phyloP scores from a whole-genome alignment of 1,140 invertebrate genomes.

The Drosophila oshimai region DNA sequence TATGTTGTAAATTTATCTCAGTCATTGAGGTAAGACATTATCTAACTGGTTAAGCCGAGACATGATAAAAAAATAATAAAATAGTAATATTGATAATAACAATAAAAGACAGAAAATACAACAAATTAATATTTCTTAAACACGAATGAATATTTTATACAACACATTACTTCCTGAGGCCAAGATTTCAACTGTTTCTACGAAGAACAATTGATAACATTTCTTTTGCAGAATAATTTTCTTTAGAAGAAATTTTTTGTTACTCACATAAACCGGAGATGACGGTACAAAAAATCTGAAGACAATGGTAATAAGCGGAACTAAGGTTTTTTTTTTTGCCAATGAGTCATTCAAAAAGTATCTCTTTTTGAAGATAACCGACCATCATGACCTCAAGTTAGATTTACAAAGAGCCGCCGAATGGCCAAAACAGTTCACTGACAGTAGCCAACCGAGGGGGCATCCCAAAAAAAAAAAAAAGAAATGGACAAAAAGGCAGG shows the following conservation, averaged over 20 bases:
- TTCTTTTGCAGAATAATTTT: not conserved
- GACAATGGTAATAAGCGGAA: slow-evolving; percentile 12
- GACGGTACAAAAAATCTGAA: not conserved
- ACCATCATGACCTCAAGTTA: not conserved
- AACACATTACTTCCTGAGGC: too few relatives aligned
- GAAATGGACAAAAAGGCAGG: not conserved
- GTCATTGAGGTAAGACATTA: not conserved
- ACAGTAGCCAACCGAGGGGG: slow-evolving; percentile 4
- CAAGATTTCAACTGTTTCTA: too few relatives aligned
- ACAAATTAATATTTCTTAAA: not conserved
- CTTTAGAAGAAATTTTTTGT: not conserved
- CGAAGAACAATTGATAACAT: too few relatives aligned
- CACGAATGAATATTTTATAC: too few relatives aligned
- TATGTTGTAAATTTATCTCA: not conserved
- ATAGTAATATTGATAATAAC: not conserved
- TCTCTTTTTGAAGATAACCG: slow-evolving; percentile 1
- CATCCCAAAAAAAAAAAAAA: slow-evolving; percentile 3
- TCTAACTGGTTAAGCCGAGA: not conserved
- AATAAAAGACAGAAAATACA: too few relatives aligned
- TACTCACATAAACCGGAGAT: not conserved
- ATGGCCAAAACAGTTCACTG: slow-evolving; percentile 28
- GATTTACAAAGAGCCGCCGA: slow-evolving; percentile 3
- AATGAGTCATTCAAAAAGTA: slow-evolving; percentile 13
- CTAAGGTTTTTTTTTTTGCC: not conserved
- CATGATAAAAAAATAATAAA: not conserved